Evolutionary conservation across 2,888 invertebrate genomes (phyloP).

Genomic region (Leptopilina drosophilae): DNA sequence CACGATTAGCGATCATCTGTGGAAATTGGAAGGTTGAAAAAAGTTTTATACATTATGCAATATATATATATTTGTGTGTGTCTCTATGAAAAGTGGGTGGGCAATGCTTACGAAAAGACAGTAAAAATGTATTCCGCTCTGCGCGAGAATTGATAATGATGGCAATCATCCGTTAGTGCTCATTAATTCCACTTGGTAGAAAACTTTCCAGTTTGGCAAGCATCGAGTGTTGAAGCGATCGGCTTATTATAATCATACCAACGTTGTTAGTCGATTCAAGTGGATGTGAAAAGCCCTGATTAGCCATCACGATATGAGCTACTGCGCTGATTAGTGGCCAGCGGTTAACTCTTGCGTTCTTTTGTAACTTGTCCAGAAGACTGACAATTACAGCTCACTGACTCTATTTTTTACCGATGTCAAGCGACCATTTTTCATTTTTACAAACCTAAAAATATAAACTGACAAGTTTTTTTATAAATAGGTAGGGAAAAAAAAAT

Average conservation of each 20-base stretch:
- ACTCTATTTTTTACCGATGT: constrained; percentile 64
- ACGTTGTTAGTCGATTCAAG: constrained; percentile 32
- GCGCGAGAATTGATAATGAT: constrained; percentile 66
- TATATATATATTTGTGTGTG: neutral
- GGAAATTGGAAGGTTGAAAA: neutral
- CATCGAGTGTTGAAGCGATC: constrained; percentile 72
- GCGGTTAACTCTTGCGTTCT: constrained; percentile 65
- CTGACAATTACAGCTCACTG: constrained; percentile 65
- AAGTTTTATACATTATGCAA: neutral
- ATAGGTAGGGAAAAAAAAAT: too few relatives aligned
- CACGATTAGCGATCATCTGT: neutral
- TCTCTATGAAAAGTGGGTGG: neutral
- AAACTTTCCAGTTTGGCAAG: constrained; percentile 75
- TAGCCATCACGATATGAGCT: constrained; percentile 35
- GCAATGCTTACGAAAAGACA: constrained; percentile 48
- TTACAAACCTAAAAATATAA: constrained; percentile 64
- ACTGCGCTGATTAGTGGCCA: constrained; percentile 67
- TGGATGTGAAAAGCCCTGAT: constrained; percentile 39
- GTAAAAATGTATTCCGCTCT: constrained; percentile 44
- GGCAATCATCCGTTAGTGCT: constrained; percentile 64
- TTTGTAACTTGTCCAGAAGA: constrained; percentile 61
- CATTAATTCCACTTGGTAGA: constrained; percentile 72
- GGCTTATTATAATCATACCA: constrained; percentile 67
- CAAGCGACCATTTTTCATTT: constrained; percentile 60
- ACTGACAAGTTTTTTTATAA: neutral